Evolutionary conservation across 2,797 vertebrate species (phyloP), one percentile per base, ranked within the genome.

Genomic region (Brachymystax lenok): DNA sequence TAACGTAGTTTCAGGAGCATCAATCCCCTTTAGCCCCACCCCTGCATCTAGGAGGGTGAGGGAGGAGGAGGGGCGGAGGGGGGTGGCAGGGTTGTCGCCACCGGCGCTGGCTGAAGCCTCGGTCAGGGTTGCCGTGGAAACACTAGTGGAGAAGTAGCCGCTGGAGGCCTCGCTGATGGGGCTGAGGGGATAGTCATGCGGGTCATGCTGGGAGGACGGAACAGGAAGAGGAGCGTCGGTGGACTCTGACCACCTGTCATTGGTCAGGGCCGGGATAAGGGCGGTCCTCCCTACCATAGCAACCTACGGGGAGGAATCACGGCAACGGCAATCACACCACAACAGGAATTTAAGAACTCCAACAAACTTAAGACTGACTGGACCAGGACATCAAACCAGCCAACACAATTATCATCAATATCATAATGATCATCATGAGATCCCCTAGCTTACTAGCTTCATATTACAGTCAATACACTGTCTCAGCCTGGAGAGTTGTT

Each of bases 81-180:
- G 80, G 83, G 89, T 69, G 92, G 87, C 35, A 14, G 74, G 27
- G 56, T 69, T 12, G 86, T 90, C 76, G 40, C 93, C 93, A 0
- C 71, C 82, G 0, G 90, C 90, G 0, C 82, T 88, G 0, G 88
- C 69, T 0, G 91, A 80, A 0, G 93, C 94, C 2, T 99, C 98
- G 0, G 96, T 98, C 35, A 99, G 93, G 50, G 97, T 99, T 28
- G 96, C 96, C 0, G 94, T 97, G 5, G 98, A 99, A 80, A 98
- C 95, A 0, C 98, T 99, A 82, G 95, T 95, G 16, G 98, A 99
- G 83, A 99, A 98, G 88, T 99, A 99, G 71, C 98, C 98, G 1
- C 98, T 99, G 19, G 98, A 99, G 3, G 96, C 95, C 84, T 98
- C 97, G 7, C 98, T 99, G 90, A 96, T 91, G 74, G 98, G 97